These are phyloP conservation scores for Brachypalpus laphriformis DNA, from an alignment of 2,888 invertebrate genomes.

Conservation along the genomic window DNA sequence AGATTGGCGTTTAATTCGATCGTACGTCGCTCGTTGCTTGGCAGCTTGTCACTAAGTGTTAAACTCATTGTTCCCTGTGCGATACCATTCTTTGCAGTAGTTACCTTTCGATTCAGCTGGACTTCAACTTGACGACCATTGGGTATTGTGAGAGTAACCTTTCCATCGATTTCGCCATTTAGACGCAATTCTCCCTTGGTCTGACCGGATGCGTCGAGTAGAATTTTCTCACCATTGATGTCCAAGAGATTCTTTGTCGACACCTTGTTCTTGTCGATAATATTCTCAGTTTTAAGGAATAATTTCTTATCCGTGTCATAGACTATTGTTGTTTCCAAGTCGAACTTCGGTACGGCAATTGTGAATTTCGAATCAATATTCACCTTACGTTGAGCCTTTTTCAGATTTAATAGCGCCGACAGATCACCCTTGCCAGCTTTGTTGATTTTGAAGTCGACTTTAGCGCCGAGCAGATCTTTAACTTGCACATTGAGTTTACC, in stretches of 20 bases:
- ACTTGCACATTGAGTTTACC: constrained; percentile 84
- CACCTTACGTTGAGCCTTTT: constrained; percentile 85
- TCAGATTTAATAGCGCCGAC: constrained; percentile 77
- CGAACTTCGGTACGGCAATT: constrained; percentile 85
- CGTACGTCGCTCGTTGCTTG: constrained; percentile 80
- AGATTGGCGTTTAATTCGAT: constrained; percentile 79
- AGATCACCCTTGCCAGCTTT: constrained; percentile 87
- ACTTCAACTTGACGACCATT: constrained; percentile 81
- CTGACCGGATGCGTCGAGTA: constrained; percentile 78
- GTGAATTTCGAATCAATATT: constrained; percentile 86
- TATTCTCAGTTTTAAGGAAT: constrained; percentile 86
- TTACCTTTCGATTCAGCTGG: constrained; percentile 81
- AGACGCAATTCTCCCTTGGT: constrained; percentile 78
- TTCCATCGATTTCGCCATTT: constrained; percentile 79
- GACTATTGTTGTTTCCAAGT: constrained; percentile 86
- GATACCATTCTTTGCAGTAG: constrained; percentile 82
- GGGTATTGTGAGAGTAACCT: constrained; percentile 76
- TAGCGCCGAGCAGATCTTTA: constrained; percentile 85
- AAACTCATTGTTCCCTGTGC: constrained; percentile 83
- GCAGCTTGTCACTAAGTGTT: constrained; percentile 82
- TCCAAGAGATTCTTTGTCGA: constrained; percentile 86
- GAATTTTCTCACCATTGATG: constrained; percentile 83
- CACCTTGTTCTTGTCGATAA: constrained; percentile 83
- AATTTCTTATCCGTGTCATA: constrained; percentile 88
- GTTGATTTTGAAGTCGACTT: constrained; percentile 86